Base-by-base conservation (phyloP, 1,140 invertebrate species). In the Cyrtorhinus lividipennis region DNA sequence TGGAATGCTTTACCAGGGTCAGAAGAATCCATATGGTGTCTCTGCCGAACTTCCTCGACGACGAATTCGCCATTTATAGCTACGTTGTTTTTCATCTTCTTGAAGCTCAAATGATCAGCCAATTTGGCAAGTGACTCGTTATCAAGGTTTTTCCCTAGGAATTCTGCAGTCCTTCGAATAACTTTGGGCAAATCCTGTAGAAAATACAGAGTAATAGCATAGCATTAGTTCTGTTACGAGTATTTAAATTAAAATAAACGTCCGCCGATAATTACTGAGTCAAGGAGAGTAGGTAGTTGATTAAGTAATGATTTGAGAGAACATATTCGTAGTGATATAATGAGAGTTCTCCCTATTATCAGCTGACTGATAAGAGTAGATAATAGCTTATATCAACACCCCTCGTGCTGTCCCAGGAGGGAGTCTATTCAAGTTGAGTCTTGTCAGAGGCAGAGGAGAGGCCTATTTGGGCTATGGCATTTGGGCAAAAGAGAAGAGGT, bases 31-130 rank as follows among this genome's bases (percentile, higher is more conserved):
- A 77, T 46, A 18, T 76, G 73, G 59, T 71, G 72, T 57, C 74
- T 74, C 56, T 73, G 74, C 53, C 76, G 75, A 20, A 76, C 69
- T 56, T 76, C 72, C 0, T 74, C 70, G 15, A 67, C 64, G 22
- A 68, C 58, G 18, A 68, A 65, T 57, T 69, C 67, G 25, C 67
- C 66, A 71, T 89, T 90, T 0, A 88, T 84, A 62, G 81, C 77
- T n/a, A 80, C 78, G 70, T 89, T 90, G 2, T 78, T 68, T 66
- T 81, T 80, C 77, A 90, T 84, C 44, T 72, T 84, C 26, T 85
- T 78, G 68, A 87, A 81, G 72, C 81, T 80, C 8, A 87, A 71
- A 68, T 87, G 83, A 0, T 78, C 67, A 0, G 72, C 69, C 53
- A 88, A 70, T 59, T 69, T 62, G 18, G 1, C 73, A 0, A 83